phyloP scores from a whole-genome alignment of 30 jellyfish, hydroid and myxozoan species.

The Turritopsis rubra region DNA sequence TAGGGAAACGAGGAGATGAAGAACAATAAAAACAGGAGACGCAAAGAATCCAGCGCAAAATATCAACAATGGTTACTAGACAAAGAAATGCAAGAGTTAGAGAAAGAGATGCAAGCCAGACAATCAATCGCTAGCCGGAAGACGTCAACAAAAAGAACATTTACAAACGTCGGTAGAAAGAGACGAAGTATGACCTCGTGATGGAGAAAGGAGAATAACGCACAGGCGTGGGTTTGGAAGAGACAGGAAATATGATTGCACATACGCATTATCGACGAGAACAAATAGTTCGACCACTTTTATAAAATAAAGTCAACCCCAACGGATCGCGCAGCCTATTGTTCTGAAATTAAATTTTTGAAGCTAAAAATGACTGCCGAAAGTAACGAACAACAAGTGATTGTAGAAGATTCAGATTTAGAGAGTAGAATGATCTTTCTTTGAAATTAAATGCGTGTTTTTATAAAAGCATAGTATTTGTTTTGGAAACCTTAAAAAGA shows the following conservation, averaged over 20 bases:
- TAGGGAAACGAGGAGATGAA: conserved; percentile 8
- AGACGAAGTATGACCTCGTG: background rate
- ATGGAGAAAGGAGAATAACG: background rate
- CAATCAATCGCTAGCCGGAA: background rate
- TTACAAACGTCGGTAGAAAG: background rate
- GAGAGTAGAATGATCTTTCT: no score
- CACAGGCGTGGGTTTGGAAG: background rate
- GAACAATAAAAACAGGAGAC: background rate
- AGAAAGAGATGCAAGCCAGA: conserved; percentile 1
- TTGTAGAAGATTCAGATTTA: no score
- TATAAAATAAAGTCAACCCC: no score
- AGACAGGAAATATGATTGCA: background rate
- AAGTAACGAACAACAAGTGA: no score
- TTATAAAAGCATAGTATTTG: no score
- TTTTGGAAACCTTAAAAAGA: no score
- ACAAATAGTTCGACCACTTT: no score
- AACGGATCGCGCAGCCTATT: no score
- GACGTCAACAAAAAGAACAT: background rate
- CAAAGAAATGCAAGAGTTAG: background rate
- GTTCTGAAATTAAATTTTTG: no score
- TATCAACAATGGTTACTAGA: conserved; percentile 23
- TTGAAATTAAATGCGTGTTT: no score
- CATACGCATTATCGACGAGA: no score
- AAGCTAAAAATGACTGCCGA: no score
- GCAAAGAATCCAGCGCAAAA: conserved; percentile 24